phyloP scores from a whole-genome alignment of 2,113 vertebrate species.

The Daphoenositta chrysoptera region DNA sequence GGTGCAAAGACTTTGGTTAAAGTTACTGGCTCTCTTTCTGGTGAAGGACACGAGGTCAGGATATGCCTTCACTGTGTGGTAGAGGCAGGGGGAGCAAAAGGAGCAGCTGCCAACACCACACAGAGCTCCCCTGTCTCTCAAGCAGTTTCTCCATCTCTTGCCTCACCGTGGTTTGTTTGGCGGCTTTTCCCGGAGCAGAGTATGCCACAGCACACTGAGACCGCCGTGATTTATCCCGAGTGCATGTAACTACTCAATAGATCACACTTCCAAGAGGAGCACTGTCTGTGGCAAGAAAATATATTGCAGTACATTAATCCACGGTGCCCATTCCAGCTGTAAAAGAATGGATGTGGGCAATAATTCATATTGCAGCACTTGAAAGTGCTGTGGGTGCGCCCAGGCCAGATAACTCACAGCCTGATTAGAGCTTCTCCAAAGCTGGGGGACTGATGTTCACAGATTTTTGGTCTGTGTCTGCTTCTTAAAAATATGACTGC shows the following conservation, averaged over 20 bases:
- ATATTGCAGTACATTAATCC: constrained; percentile 41
- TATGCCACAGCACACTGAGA: neutral
- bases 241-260: constrained; percentile 21
- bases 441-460: neutral
- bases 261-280: constrained; percentile 24
- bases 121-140: neutral
- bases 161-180: neutral
- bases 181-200: neutral
- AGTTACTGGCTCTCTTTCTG: neutral
- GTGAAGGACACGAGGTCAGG: neutral
- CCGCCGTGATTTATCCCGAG: neutral
- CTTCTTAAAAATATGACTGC: neutral
- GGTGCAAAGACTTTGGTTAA: neutral
- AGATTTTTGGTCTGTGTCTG: neutral
- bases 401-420: neutral
- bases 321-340: neutral
- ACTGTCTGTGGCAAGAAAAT: constrained; percentile 34
- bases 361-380: constrained; percentile 43
- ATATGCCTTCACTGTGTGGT: neutral
- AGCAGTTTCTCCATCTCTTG: neutral
- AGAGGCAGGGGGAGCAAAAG: neutral
- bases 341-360: neutral
- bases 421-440: neutral
- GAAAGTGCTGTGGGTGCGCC: neutral
- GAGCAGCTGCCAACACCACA: neutral